Percentiles rank a stretch among this genome's conserved stretches.
phyloP scores from a whole-genome alignment of 2,888 invertebrate species.

The Melipona beecheii region DNA sequence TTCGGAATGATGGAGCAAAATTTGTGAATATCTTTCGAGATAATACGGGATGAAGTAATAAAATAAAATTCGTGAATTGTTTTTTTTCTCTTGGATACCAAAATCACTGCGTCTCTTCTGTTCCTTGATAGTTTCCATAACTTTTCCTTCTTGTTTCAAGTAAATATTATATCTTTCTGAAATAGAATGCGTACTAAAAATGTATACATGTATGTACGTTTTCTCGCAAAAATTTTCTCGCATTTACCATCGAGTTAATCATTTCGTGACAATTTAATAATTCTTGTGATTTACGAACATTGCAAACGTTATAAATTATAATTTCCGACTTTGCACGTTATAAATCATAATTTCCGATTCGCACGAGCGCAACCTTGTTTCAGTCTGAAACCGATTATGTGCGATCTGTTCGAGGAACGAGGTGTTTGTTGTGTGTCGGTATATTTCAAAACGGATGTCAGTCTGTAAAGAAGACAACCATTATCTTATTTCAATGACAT shows the following conservation, averaged over 20 bases:
- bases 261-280: background rate
- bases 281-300: conserved; percentile 3
- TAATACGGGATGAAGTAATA: no score
- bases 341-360: no score
- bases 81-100: background rate
- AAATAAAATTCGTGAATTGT: no score
- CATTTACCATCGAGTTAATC: background rate
- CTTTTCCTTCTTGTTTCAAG: background rate
- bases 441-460: background rate
- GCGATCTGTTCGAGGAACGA: background rate
- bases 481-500: conserved; percentile 26
- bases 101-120: background rate
- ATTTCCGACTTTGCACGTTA: background rate
- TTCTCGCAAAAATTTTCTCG: no score
- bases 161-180: background rate
- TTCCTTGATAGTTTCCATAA: background rate
- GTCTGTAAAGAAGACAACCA: background rate
- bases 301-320: background rate
- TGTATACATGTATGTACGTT: background rate
- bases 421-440: background rate
- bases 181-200: background rate
- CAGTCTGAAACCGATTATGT: background rate
- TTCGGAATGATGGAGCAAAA: background rate
- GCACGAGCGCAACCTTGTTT: background rate
- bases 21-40: background rate